Conservation (phyloP, 1,140 invertebrate genomes). For the Callitettix versicolor region DNA sequence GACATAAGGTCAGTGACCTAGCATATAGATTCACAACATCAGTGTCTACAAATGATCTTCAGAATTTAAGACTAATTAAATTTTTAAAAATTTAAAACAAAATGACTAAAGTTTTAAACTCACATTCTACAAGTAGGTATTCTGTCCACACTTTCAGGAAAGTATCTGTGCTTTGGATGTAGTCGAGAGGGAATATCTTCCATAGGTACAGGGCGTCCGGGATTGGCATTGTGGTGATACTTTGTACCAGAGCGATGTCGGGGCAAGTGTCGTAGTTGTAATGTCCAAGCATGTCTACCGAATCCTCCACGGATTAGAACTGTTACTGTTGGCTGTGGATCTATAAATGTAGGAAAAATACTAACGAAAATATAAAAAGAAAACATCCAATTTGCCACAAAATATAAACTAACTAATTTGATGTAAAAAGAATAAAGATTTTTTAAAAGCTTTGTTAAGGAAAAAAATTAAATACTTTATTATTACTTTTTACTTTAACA, state of each 20-base stretch:
- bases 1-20: too few relatives aligned
- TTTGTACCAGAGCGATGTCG: conserved; percentile 61
- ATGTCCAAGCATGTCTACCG: conserved; percentile 87
- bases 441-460: too few relatives aligned
- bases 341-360: conserved; percentile 24
- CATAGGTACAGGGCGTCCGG: conserved; percentile 66
- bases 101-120: too few relatives aligned
- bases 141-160: conserved; percentile 71
- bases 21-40: too few relatives aligned
- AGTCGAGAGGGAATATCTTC: conserved; percentile 49
- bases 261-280: conserved; percentile 75
- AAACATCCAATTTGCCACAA: not conserved
- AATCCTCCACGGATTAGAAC: conserved; percentile 82
- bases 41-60: too few relatives aligned
- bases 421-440: too few relatives aligned
- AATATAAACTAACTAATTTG: too few relatives aligned
- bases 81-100: too few relatives aligned
- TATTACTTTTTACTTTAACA: too few relatives aligned
- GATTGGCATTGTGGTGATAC: conserved; percentile 46
- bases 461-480: too few relatives aligned
- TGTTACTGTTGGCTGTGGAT: conserved; percentile 48
- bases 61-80: too few relatives aligned
- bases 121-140: conserved; percentile 72
- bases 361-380: not conserved
- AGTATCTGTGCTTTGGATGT: conserved; percentile 61